Conservation (phyloP, 2,888 invertebrate species). For the Barypeithes pellucidus region DNA sequence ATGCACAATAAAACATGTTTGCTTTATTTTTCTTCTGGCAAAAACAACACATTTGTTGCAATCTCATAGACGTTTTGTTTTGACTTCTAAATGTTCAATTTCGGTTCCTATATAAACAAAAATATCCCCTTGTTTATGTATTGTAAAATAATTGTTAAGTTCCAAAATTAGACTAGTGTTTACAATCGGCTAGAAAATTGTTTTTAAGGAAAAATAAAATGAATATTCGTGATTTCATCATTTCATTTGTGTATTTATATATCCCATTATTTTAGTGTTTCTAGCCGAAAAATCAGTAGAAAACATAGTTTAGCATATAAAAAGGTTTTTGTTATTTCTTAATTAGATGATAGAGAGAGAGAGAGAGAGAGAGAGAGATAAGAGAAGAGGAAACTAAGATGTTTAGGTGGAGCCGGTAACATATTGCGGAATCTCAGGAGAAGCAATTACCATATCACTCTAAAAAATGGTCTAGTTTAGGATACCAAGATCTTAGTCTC, state of each 20-base stretch:
- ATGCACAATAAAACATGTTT: neutral
- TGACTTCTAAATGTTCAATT: neutral
- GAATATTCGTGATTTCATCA: neutral
- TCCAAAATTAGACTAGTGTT: neutral
- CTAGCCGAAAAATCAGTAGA: too few species aligned
- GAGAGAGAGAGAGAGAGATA: too few species aligned
- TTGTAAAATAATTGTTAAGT: neutral
- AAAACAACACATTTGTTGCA: neutral
- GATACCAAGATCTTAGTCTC: too few species aligned
- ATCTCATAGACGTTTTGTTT: slow-evolving; percentile 2
- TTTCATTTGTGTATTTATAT: neutral
- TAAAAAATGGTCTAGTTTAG: too few species aligned
- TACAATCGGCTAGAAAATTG: neutral
- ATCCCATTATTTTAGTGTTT: too few species aligned
- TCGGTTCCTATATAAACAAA: neutral
- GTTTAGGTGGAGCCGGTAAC: too few species aligned
- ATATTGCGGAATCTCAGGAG: too few species aligned
- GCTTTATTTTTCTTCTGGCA: neutral
- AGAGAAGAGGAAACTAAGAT: too few species aligned
- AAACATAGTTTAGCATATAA: too few species aligned
- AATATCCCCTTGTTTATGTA: neutral
- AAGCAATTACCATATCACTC: too few species aligned
- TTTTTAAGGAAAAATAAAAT: neutral
- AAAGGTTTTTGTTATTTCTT: too few species aligned
- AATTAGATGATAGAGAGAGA: too few species aligned